Conservation (phyloP, 2,113 vertebrate species). For the Accipiter cooperii region DNA sequence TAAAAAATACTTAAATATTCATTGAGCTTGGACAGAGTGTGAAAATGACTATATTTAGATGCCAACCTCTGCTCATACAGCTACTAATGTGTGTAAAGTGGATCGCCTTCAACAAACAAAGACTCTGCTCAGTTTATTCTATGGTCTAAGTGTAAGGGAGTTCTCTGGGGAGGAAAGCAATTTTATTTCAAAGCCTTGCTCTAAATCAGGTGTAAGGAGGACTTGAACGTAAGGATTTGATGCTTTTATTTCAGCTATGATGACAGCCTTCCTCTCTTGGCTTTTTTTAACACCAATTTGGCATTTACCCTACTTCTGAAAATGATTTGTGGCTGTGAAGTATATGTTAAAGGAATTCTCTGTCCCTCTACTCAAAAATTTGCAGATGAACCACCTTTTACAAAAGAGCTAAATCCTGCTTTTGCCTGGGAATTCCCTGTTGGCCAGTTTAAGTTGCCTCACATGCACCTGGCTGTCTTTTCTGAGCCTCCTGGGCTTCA, state of each 20-base stretch:
- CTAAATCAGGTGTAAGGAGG: background rate
- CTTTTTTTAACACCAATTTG: background rate
- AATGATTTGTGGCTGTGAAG: background rate
- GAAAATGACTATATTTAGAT: background rate
- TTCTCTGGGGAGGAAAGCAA: background rate
- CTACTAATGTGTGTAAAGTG: background rate
- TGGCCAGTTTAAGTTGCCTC: background rate
- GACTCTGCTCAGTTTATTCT: background rate
- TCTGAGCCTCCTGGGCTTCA: background rate
- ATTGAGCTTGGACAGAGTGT: background rate
- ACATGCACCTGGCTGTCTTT: background rate
- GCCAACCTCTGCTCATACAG: background rate
- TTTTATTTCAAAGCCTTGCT: background rate
- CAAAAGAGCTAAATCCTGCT: background rate
- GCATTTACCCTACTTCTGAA: background rate
- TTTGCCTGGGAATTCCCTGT: background rate
- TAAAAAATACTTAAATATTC: slow-evolving; percentile 21
- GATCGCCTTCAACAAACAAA: background rate
- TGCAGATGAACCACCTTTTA: background rate
- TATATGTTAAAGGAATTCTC: background rate
- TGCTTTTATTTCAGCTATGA: background rate
- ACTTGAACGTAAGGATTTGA: background rate
- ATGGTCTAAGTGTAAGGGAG: background rate
- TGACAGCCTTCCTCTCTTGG: background rate
- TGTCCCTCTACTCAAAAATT: background rate